Evolutionary conservation across 2,797 vertebrate species (phyloP).

Genomic region (Sebastolobus altivelis): DNA sequence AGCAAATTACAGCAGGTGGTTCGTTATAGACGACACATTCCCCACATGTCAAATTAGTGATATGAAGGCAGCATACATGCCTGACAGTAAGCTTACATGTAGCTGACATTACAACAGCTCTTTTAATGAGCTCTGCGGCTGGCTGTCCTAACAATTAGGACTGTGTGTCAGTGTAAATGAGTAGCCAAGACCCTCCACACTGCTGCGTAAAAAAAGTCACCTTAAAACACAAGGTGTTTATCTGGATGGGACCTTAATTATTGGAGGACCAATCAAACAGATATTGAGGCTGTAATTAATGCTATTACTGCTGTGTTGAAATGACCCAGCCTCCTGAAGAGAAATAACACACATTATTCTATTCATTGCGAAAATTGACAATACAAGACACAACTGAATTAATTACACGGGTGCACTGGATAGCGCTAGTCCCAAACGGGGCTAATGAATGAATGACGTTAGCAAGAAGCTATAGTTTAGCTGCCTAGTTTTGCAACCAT

Average conservation of each 20-base stretch:
- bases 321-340: background rate
- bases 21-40: background rate
- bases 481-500: no score
- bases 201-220: background rate
- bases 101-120: slow-evolving; percentile 12
- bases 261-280: background rate
- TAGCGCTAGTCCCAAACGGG: no score
- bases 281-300: background rate
- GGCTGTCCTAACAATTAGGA: slow-evolving; percentile 8
- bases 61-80: slow-evolving; percentile 7
- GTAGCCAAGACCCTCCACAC: background rate
- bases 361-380: no score
- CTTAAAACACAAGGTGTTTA: background rate
- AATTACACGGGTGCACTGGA: no score
- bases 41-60: background rate
- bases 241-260: background rate
- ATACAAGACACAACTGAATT: no score
- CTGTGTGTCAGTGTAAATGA: background rate
- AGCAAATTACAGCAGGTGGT: slow-evolving; percentile 13
- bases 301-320: background rate
- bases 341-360: background rate
- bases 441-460: no score
- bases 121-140: slow-evolving; percentile 19
- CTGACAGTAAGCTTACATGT: background rate
- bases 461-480: no score